A percentile compares a stretch with the other conserved stretches of the same genome.
Conservation (phyloP, 2,113 vertebrate species). For the Rhea pennata region DNA sequence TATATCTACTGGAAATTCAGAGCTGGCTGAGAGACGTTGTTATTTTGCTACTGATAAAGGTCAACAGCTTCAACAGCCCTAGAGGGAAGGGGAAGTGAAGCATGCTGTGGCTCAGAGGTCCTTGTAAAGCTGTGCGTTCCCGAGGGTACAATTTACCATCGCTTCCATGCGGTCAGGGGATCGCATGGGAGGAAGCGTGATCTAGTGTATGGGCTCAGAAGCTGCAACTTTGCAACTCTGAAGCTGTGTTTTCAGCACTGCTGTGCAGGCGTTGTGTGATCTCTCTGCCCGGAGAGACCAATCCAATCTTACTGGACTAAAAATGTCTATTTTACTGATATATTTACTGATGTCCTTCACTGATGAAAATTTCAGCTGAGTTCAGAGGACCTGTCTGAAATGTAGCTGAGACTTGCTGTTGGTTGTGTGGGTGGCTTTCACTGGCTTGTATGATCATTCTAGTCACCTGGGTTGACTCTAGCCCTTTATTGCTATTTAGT, state of each 20-base stretch:
- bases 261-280: not conserved
- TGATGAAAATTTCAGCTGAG: not conserved
- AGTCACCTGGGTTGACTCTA: not conserved
- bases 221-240: fast-evolving
- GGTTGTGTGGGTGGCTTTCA: not conserved
- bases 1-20: not conserved
- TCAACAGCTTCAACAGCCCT: not conserved
- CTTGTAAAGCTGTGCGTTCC: not conserved
- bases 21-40: fast-evolving
- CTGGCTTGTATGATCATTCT: not conserved
- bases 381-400: not conserved
- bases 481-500: not conserved
- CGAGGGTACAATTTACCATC: not conserved
- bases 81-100: not conserved
- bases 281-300: not conserved
- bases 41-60: not conserved
- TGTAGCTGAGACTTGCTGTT: not conserved
- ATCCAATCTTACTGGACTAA: not conserved
- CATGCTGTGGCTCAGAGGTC: fast-evolving
- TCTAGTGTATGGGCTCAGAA: not conserved
- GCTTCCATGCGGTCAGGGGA: not conserved
- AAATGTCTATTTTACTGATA: not conserved
- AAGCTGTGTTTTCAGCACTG: not conserved
- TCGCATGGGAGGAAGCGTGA: not conserved
- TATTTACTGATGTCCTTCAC: not conserved